A percentile compares a stretch with the other conserved stretches of the same genome.
These are phyloP conservation scores for Arnoldichthys spilopterus DNA, from an alignment of 2,797 vertebrate species.

Conservation along the genomic window DNA sequence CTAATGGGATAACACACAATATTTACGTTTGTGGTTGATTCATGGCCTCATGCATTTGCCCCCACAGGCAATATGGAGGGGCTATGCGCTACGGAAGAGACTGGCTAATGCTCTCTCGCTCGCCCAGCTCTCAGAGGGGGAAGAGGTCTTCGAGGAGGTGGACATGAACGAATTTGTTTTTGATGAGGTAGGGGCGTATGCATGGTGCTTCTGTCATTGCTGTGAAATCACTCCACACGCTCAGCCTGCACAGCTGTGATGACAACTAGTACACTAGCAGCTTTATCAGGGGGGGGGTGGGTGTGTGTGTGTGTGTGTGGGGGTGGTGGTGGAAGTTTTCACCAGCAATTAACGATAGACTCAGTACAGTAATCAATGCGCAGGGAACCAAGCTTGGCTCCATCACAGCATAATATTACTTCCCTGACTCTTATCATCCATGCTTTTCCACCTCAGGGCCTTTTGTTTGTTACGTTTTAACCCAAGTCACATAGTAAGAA, in stretches of 20 bases:
- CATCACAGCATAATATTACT: neutral
- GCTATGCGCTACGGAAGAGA: conserved; percentile 85
- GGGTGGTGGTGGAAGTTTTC: conserved; percentile 46
- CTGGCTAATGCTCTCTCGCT: conserved; percentile 83
- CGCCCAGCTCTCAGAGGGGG: conserved; percentile 78
- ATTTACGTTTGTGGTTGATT: conserved; percentile 88
- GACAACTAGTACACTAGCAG: conserved; percentile 29
- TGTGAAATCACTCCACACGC: conserved; percentile 27
- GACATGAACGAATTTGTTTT: conserved; percentile 86
- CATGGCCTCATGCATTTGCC: conserved; percentile 78
- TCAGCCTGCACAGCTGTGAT: conserved; percentile 3
- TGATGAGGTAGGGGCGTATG: conserved; percentile 84
- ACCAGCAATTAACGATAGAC: conserved; percentile 37
- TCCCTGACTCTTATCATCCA: conserved; percentile 25
- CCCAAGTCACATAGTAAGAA: neutral
- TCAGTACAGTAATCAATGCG: conserved; percentile 33
- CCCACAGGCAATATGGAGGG: conserved; percentile 93
- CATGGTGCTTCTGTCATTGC: conserved; percentile 35
- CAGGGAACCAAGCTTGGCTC: conserved; percentile 12
- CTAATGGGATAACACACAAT: conserved; percentile 92
- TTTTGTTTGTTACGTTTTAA: conserved; percentile 30
- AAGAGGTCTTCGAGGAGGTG: conserved; percentile 88
- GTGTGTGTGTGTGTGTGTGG: too few species aligned
- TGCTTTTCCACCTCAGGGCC: conserved; percentile 14
- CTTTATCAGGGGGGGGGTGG: neutral